Evolutionary conservation across 2,113 vertebrate genomes (phyloP).

Genomic region (Scolopax mira): DNA sequence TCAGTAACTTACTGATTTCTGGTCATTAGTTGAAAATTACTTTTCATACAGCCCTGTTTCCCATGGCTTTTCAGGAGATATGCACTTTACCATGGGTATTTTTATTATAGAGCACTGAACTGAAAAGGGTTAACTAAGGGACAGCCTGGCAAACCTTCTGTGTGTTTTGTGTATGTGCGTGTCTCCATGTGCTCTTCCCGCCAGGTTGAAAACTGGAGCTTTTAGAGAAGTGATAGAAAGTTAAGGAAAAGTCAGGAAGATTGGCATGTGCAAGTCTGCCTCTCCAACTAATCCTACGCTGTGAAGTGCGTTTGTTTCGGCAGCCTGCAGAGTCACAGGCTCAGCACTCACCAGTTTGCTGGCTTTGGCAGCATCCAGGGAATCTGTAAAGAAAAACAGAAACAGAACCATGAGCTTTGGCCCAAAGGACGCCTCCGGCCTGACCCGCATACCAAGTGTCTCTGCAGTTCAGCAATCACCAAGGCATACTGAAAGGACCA

Average conservation of each 20-base stretch:
- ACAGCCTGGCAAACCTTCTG: too few species aligned
- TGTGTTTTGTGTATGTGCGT: accelerated
- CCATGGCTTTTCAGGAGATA: accelerated
- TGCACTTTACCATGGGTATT: accelerated
- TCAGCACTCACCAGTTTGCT: slow-evolving; percentile 87
- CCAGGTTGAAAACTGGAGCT: background rate
- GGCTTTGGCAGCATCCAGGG: slow-evolving; percentile 77
- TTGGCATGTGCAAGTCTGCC: accelerated
- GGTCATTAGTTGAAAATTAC: background rate
- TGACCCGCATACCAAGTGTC: accelerated
- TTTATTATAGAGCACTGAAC: background rate
- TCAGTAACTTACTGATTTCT: accelerated
- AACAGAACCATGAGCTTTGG: background rate
- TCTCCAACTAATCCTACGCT: accelerated
- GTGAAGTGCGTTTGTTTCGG: too few species aligned
- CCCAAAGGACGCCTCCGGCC: background rate
- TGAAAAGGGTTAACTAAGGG: background rate
- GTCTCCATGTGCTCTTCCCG: accelerated
- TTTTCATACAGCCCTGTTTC: background rate
- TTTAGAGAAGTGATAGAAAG: background rate
- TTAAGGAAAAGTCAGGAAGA: accelerated
- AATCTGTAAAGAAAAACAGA: slow-evolving; percentile 49
- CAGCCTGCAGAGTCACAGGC: background rate
- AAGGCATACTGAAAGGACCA: accelerated
- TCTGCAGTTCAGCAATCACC: background rate